A percentile compares a stretch with the other conserved stretches of the same genome.
Conservation (phyloP, 2,888 invertebrate species). For the Melanargia galathea region DNA sequence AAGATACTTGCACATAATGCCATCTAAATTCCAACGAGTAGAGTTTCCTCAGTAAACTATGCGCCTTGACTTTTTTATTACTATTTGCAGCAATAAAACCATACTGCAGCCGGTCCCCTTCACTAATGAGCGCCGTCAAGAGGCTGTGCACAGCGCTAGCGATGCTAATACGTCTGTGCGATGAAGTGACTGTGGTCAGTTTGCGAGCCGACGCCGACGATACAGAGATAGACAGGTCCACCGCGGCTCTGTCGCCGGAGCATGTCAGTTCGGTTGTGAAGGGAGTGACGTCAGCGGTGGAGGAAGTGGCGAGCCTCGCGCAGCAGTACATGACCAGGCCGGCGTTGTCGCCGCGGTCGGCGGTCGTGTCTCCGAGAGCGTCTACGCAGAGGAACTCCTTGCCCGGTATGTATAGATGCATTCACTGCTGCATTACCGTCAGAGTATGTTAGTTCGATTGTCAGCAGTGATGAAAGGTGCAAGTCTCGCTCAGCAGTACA, state of each 20-base stretch:
- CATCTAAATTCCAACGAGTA: neutral
- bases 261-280: constrained; percentile 71
- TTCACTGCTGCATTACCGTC: constrained; percentile 65
- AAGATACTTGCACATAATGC: neutral
- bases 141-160: constrained; percentile 93
- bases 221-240: constrained; percentile 63
- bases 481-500: constrained; percentile 90
- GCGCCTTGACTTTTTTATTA: neutral
- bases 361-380: constrained; percentile 70
- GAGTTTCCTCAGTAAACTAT: neutral
- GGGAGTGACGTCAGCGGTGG: constrained; percentile 69
- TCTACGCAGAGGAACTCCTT: constrained; percentile 79
- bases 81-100: constrained; percentile 76
- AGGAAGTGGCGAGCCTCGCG: constrained; percentile 86
- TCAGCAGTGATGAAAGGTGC: constrained; percentile 80
- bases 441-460: constrained; percentile 58
- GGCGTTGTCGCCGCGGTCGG: constrained; percentile 70
- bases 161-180: constrained; percentile 93
- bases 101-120: constrained; percentile 83
- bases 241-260: constrained; percentile 66
- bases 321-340: constrained; percentile 90
- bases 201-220: constrained; percentile 81
- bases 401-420: constrained; percentile 65
- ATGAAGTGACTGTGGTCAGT: constrained; percentile 91
- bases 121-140: constrained; percentile 89